A percentile compares a stretch with the other conserved stretches of the same genome.
Conservation (phyloP, 1,140 invertebrate species). For the Eriocheir sinensis region DNA sequence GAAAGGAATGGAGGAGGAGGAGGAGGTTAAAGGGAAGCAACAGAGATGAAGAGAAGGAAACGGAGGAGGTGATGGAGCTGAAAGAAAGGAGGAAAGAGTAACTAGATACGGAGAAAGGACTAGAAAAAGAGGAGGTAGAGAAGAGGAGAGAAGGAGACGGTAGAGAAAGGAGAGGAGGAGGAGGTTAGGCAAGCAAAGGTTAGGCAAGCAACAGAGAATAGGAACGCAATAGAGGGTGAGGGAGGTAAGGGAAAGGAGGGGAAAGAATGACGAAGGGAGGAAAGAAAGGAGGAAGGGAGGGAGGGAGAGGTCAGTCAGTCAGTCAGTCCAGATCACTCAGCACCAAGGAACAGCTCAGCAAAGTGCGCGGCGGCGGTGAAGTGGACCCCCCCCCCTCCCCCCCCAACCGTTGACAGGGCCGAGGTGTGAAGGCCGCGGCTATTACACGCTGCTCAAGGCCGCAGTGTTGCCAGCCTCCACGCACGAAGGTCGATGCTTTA, state of each 20-base stretch:
- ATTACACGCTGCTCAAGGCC: background rate
- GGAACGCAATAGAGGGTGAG: too few species aligned
- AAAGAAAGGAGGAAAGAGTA: background rate
- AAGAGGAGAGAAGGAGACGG: too few species aligned
- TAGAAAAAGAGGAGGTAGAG: background rate
- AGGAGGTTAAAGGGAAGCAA: too few species aligned
- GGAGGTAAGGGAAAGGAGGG: too few species aligned
- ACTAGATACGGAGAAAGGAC: background rate
- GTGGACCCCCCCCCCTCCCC: too few species aligned
- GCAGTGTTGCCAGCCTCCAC: slow-evolving; percentile 44
- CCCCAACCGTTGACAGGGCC: background rate
- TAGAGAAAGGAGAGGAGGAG: background rate
- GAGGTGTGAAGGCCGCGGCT: background rate
- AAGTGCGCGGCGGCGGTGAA: background rate
- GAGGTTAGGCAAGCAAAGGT: too few species aligned
- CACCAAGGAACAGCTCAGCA: background rate
- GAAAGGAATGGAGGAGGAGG: too few species aligned
- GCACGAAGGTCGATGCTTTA: slow-evolving; percentile 32
- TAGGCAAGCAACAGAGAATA: too few species aligned
- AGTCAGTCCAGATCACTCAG: background rate
- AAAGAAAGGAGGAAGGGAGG: background rate
- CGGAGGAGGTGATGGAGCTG: background rate
- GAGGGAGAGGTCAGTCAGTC: background rate
- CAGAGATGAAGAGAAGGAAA: background rate
- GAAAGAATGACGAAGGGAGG: background rate